These are phyloP conservation scores for Tursiops truncatus DNA, from an alignment of 2,113 vertebrate genomes.

Conservation along the genomic window DNA sequence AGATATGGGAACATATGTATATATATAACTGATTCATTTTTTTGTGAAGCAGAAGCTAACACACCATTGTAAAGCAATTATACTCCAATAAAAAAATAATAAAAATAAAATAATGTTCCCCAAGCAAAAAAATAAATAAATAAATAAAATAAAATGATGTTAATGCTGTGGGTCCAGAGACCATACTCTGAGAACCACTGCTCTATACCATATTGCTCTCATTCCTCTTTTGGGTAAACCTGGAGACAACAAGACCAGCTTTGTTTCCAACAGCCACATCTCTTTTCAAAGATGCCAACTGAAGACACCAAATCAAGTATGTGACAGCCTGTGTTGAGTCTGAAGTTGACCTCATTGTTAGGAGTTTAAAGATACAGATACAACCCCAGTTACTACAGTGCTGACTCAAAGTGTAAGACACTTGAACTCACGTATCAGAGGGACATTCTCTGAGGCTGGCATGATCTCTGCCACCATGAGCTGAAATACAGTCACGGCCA, in stretches of 20 bases:
- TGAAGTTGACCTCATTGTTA: neutral
- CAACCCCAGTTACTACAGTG: neutral
- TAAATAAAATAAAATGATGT: no score
- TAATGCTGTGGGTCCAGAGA: no score
- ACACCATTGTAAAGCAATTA: no score
- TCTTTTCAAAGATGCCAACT: neutral
- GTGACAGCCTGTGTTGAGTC: neutral
- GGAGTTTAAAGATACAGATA: neutral
- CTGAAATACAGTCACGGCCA: constrained; percentile 98
- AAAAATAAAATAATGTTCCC: no score
- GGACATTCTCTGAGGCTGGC: constrained; percentile 97
- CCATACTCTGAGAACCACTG: neutral
- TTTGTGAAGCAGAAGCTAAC: no score
- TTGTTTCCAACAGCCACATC: neutral
- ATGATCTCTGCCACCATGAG: constrained; percentile 99
- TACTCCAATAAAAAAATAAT: no score
- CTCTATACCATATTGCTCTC: neutral
- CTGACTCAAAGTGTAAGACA: neutral
- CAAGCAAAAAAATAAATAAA: no score
- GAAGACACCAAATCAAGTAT: neutral
- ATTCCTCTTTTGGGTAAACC: neutral
- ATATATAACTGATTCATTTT: no score
- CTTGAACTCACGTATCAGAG: constrained; percentile 92
- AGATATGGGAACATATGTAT: no score
- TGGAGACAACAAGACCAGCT: neutral